Evolutionary conservation across 1,140 invertebrate species (phyloP), one percentile per base, ranked within the genome.

Genomic region (Solenopsis fugax): DNA sequence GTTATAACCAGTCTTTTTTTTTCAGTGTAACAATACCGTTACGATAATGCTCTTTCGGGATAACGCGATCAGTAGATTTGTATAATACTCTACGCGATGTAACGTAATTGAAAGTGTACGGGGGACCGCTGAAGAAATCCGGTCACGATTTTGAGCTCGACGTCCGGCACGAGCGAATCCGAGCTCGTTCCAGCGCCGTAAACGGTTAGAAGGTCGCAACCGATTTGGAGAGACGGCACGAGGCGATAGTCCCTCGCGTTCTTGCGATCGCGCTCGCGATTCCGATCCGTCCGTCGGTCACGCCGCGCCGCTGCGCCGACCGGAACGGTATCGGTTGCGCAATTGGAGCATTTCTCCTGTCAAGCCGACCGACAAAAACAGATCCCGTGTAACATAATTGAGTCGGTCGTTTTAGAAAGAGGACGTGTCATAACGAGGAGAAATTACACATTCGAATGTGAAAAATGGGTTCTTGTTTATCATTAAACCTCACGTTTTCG

Each of bases 191-290:
- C 71, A 13, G 18, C 45, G 65, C 41, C 77, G 13, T 50, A 77
- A 87, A 75, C 10, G 24, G 54, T 12, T 13, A 62, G 89, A 90
- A 90, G 89, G 86, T 90, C 89, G 62, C 41, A 60, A 56, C 60
- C 81, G 81, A 90, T 90, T 90, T 88, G 86, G 88, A 77, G 78
- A 62, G 78, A 62, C 29, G 29, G 6, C 41, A 9, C 48, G 34
- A 52, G 18, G 16, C 16, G 45, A 85, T 37, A 52, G 29, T 34
- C 1, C 6, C 16, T 54, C 9, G 60, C 60, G 12, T 29, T 34
- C 34, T 41, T 18, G 37, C 29, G 29, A 48, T 50, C 72, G 78
- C 24, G 85, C 12, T 89, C 71, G 84, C 65, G 85, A 89, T 86
- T 84, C 64, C 76, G 88, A 89, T 89, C 73, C 72, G 81, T 89